A percentile compares a stretch with the other conserved stretches of the same genome.
Conservation (phyloP, 2,113 vertebrate genomes). For the Cavia porcellus region DNA sequence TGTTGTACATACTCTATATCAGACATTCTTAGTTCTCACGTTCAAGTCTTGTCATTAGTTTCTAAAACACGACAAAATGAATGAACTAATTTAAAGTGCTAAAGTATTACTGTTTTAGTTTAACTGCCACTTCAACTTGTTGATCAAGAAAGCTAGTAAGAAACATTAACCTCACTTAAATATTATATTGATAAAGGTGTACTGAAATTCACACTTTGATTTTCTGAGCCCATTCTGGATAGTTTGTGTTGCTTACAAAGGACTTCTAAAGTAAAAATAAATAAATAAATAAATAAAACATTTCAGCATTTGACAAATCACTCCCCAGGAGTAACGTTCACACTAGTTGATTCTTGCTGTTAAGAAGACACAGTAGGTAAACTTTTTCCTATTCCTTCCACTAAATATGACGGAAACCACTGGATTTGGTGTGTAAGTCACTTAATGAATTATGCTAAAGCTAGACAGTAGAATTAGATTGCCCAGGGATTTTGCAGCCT, state of each 20-base stretch:
- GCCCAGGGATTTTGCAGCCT: background rate
- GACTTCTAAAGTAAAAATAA: background rate
- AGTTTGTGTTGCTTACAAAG: background rate
- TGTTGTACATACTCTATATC: background rate
- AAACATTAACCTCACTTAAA: background rate
- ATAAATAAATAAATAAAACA: background rate
- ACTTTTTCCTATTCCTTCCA: background rate
- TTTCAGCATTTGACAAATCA: background rate
- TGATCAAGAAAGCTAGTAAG: background rate
- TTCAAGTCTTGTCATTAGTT: background rate
- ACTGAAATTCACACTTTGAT: background rate
- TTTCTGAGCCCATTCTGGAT: background rate
- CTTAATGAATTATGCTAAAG: background rate
- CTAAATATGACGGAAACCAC: background rate
- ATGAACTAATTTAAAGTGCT: background rate
- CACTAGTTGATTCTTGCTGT: background rate
- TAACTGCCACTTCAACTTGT: background rate
- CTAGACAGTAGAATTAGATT: background rate
- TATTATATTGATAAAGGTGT: background rate
- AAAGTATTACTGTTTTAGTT: background rate
- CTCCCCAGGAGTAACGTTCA: background rate
- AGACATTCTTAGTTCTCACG: background rate
- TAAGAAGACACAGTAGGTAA: background rate
- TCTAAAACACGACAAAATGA: background rate
- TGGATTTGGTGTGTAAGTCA: background rate